Percentiles rank a stretch among this genome's conserved stretches.
Conservation (phyloP, 37 sponge, comb jelly and placozoan species). For the Cliona cf. orientalis region DNA sequence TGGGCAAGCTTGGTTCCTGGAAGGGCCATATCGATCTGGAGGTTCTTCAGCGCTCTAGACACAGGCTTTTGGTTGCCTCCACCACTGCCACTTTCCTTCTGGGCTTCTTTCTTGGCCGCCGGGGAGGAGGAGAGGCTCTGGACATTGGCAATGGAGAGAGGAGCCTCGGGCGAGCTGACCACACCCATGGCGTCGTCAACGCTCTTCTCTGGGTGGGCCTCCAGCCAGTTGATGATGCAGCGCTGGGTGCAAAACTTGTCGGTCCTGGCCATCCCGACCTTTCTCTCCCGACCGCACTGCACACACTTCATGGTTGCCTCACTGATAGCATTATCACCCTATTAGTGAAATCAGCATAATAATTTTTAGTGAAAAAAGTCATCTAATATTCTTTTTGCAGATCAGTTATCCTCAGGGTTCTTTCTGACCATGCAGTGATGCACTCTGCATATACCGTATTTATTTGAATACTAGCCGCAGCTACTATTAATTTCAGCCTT, state of each 20-base stretch:
- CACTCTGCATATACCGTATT: no score
- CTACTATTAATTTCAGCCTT: no score
- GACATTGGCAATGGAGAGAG: neutral
- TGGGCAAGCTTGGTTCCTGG: constrained; percentile 16
- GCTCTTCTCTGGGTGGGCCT: constrained; percentile 23
- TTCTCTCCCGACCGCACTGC: constrained; percentile 43
- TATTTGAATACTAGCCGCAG: no score
- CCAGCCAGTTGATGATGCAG: constrained; percentile 47
- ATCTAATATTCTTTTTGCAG: no score
- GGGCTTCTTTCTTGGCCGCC: no score
- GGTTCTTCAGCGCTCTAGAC: constrained; percentile 50
- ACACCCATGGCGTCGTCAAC: constrained; percentile 14
- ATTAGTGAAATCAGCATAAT: neutral
- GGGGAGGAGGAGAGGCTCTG: neutral
- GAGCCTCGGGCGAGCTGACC: no score
- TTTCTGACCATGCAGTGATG: no score
- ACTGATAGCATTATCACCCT: neutral
- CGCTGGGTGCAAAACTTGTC: constrained; percentile 59
- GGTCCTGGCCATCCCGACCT: constrained; percentile 10
- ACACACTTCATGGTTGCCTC: constrained; percentile 31
- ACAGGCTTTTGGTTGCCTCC: neutral
- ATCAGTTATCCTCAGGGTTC: no score
- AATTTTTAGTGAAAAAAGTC: neutral
- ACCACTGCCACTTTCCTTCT: neutral
- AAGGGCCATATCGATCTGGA: constrained; percentile 61